Base-by-base conservation (phyloP, 2,797 vertebrate species). In the Phrynocephalus vlangalii region DNA sequence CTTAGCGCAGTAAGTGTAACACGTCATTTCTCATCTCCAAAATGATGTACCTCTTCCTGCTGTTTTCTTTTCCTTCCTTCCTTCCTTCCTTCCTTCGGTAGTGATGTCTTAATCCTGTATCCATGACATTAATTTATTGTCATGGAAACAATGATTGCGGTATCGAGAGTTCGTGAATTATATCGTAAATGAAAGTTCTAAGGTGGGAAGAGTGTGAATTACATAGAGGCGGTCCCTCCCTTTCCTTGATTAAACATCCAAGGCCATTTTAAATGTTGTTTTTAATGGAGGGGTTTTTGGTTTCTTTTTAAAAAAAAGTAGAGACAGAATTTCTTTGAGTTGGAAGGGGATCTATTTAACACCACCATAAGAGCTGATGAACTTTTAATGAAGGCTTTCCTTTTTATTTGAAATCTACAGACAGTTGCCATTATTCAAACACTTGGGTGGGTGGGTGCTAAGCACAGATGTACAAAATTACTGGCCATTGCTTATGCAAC, bases 111-210 rank as follows among this genome's bases (percentile, higher is more conserved):
- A 91, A 85, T 84, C 87, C 86, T 85, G 82, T 90, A 83, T 89
- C 83, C 33, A 88, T 68, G 87, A 85, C 85, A 82, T 90, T 88
- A 52, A 82, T 91, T 90, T 94, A 90, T 95, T 92, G 87, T 81
- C 86, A 94, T 92, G 88, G 93, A 93, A 93, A 93, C 94, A 92
- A 85, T 90, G 92, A 88, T 76, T 88, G 28, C 91, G 87, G 79
- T 20, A 87, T 88, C 83, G 87, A 71, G 52, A 79, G 88, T 90
- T 86, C 0, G 0, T 73, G 81, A 91, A 84, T 48, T 90, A 82
- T 87, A 85, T 78, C 83, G 89, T 92, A 68, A 90, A 79, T 77
- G 76, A 88, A 90, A 89, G 87, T 70, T 83, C 79, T 83, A 72
- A 71, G 56, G 71, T n/a, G 22, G 86, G 84, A 60, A 81, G 88